Evolutionary conservation across 2,113 vertebrate species (phyloP).

Genomic region (Tringa solitaria): DNA sequence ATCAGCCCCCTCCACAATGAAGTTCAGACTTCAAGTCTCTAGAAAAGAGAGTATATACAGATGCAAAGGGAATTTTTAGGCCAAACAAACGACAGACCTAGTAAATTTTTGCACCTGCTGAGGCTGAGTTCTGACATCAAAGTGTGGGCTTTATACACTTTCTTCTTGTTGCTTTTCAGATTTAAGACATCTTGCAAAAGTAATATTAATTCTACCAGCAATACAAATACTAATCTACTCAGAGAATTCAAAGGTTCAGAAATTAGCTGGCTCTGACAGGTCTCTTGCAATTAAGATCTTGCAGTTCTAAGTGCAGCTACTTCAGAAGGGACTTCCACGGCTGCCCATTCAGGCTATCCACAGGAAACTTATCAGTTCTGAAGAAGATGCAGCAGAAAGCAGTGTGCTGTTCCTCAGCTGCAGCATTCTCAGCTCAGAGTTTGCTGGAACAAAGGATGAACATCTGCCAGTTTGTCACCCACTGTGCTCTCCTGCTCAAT

Average conservation of each 20-base stretch:
- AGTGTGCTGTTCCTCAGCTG: not conserved
- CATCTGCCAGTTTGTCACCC: not conserved
- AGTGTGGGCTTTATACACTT: not conserved
- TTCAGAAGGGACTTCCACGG: not conserved
- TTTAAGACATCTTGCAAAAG: not conserved
- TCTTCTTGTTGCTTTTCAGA: not conserved
- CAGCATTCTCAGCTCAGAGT: not conserved
- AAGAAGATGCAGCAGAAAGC: not conserved
- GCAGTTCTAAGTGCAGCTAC: not conserved
- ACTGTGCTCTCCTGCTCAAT: not conserved
- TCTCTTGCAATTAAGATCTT: not conserved
- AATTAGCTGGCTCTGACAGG: not conserved
- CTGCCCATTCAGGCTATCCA: not conserved
- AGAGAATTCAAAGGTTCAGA: not conserved
- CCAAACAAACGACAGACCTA: not conserved
- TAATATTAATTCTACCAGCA: not conserved
- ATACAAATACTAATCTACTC: not conserved
- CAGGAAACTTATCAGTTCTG: not conserved
- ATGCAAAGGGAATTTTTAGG: not conserved
- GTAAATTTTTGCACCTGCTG: not conserved
- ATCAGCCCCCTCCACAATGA: not conserved
- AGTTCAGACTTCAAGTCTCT: not conserved
- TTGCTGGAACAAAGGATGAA: not conserved
- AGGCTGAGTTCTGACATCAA: not conserved
- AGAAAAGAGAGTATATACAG: not conserved